phyloP scores from a whole-genome alignment of 2,888 invertebrate species.

The Drosophila nr. fundita region DNA sequence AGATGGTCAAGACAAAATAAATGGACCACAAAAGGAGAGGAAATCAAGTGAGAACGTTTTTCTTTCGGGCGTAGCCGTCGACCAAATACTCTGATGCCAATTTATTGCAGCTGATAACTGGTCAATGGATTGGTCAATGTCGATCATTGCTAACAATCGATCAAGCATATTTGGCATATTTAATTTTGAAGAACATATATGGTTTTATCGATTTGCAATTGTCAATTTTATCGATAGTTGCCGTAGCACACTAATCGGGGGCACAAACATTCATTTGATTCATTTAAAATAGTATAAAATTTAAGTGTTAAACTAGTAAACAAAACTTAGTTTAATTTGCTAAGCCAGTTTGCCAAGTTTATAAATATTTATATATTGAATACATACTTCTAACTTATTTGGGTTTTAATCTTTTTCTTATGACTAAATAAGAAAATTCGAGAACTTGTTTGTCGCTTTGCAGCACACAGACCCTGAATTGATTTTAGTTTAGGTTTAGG shows the following conservation, averaged over 20 bases:
- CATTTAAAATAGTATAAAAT: background rate
- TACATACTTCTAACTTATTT: background rate
- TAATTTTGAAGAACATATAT: background rate
- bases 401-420: too few relatives aligned
- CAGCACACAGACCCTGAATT: too few relatives aligned
- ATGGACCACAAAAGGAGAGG: constrained; percentile 8
- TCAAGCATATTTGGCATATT: background rate
- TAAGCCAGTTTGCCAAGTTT: background rate
- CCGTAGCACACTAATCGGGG: background rate
- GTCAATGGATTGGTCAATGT: background rate
- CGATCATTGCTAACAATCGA: background rate
- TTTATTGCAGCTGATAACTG: background rate
- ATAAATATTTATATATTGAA: background rate
- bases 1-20: constrained; percentile 36
- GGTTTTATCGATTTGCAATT: background rate
- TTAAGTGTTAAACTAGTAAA: background rate
- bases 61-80: background rate
- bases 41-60: constrained; percentile 5
- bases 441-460: too few relatives aligned
- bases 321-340: background rate
- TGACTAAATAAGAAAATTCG: too few relatives aligned
- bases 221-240: background rate
- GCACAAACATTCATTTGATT: background rate
- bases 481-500: too few relatives aligned
- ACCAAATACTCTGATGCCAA: background rate